Evolutionary conservation across 2,113 vertebrate species (phyloP).

Genomic region (Bucco capensis): DNA sequence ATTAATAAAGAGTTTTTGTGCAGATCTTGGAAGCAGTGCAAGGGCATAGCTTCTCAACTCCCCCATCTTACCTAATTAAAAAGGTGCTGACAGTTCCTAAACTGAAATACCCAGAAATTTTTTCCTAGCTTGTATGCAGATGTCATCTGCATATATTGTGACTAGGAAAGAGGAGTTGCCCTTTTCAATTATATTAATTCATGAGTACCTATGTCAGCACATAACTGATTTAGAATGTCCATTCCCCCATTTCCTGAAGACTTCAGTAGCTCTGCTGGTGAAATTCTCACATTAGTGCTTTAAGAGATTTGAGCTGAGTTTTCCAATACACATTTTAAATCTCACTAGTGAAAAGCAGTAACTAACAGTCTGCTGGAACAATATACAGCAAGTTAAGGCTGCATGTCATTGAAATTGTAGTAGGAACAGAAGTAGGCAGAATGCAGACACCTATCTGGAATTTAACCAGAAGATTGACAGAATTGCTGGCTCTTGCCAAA

Average conservation of each 20-base stretch:
- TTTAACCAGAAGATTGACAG: slow-evolving; percentile 30
- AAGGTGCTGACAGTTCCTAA: not conserved
- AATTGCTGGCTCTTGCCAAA: not conserved
- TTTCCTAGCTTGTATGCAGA: not conserved
- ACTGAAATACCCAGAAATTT: not conserved
- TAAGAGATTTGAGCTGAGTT: not conserved
- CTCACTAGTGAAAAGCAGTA: not conserved
- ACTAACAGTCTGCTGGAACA: not conserved
- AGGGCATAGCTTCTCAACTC: not conserved
- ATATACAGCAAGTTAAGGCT: not conserved
- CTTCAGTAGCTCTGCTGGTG: not conserved
- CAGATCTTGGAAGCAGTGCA: not conserved
- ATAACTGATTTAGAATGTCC: not conserved
- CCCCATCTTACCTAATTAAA: slow-evolving; percentile 17
- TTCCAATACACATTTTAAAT: not conserved
- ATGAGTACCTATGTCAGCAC: not conserved
- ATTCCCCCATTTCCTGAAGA: not conserved
- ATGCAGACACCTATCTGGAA: slow-evolving; percentile 26
- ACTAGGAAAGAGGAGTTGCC: not conserved
- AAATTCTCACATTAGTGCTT: not conserved
- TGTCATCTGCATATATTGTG: not conserved
- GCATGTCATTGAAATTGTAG: not conserved
- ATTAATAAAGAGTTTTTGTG: slow-evolving; percentile 48
- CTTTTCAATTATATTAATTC: not conserved
- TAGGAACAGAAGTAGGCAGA: not conserved